Base-by-base conservation (phyloP, 1,140 invertebrate species). In the Asbolus verrucosus region DNA sequence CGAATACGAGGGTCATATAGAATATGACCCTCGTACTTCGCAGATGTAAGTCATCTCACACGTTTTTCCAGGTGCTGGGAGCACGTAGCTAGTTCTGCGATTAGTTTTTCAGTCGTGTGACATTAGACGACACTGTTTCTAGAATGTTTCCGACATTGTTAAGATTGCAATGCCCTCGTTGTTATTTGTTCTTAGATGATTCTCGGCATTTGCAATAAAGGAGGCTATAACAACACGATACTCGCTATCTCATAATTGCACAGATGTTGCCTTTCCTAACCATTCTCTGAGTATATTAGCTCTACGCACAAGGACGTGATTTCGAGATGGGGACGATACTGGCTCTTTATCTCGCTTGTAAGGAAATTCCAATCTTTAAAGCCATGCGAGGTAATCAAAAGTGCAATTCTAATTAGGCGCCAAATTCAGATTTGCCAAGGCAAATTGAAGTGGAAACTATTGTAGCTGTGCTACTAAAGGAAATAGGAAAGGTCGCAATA, bases 281-380 rank as follows among this genome's bases (percentile, higher is more conserved):
- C 46, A 54, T 54, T 54, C 19, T 54, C 46, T 54, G 46, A 54
- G 46, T 54, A 54, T 54, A 54, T 54, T 54, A 54, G 46, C 46
- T 54, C 14, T 54, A 54, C 46, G 46, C 46, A 54, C 46, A 13
- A 21, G 46, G 46, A 54, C 27, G 46, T n/a, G 46, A 54, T 54
- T 54, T n/a, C 46, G 21, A n/a, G 46, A 54, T 9, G 46, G 46
- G 46, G 21, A n/a, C 21, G 46, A 54, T 54, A 54, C n/a, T 21
- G 27, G 24, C 46, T 30, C 24, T 54, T 54, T 54, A 54, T 54
- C 46, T 27, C 18, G 46, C 46, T 54, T 54, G 46, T 21, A 54
- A 24, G 19, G 14, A 54, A 54, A 27, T 54, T 14, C 19, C n/a
- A 27, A 54, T 54, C 27, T 2, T 8, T 0, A 19, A n/a, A 15